Evolutionary conservation across 2,113 vertebrate genomes (phyloP).

Genomic region (Aldabrachelys gigantea): DNA sequence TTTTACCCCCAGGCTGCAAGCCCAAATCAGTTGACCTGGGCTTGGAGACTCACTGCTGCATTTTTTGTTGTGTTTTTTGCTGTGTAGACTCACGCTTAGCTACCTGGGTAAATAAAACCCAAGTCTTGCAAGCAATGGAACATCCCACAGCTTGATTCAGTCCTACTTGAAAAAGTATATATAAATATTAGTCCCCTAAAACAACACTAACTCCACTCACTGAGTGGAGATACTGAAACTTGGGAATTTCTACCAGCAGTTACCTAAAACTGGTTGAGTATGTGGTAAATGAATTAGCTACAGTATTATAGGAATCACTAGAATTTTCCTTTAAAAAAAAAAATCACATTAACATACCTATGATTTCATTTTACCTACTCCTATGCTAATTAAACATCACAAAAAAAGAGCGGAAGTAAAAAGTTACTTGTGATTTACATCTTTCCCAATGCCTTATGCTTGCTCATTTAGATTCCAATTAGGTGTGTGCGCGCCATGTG

Average conservation of each 20-base stretch:
- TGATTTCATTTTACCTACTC: background rate
- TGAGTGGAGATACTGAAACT: slow-evolving; percentile 26
- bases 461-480: too few species aligned
- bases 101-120: background rate
- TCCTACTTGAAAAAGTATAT: background rate
- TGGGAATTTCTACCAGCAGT: background rate
- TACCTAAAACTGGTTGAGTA: slow-evolving; percentile 27
- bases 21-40: background rate
- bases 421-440: too few species aligned
- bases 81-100: too few species aligned
- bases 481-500: too few species aligned
- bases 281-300: background rate
- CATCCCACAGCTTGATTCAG: background rate
- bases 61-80: background rate
- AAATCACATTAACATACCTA: background rate
- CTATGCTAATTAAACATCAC: background rate
- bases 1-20: background rate
- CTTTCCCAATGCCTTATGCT: too few species aligned
- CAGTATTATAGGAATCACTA: background rate
- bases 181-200: slow-evolving; percentile 46
- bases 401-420: background rate
- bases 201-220: background rate
- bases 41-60: background rate
- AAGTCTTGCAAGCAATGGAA: background rate
- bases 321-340: background rate